Conservation (phyloP, 1,140 invertebrate genomes). For the Pteromalus puparum region DNA sequence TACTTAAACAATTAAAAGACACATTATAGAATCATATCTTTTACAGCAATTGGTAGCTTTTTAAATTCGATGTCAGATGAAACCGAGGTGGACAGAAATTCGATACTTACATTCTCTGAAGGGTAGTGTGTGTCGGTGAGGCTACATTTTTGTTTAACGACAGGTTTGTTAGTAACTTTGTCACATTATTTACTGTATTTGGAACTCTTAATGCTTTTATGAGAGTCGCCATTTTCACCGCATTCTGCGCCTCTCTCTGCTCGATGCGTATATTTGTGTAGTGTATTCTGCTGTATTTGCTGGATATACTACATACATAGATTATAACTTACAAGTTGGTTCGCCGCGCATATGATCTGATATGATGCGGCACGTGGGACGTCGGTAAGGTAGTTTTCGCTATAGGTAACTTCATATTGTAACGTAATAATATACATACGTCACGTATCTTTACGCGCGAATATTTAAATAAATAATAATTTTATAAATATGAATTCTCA, state of each 20-base stretch:
- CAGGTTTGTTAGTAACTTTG: constrained; percentile 62
- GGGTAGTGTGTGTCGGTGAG: neutral
- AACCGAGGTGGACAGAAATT: neutral
- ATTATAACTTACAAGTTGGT: too few species aligned
- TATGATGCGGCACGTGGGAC: too few species aligned
- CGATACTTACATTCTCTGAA: constrained; percentile 24
- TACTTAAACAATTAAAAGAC: neutral
- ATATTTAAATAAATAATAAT: too few species aligned
- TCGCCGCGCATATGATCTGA: too few species aligned
- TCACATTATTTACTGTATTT: constrained; percentile 59
- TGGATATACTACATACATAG: too few species aligned
- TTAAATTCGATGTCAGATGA: neutral
- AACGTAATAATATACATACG: too few species aligned
- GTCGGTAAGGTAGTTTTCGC: too few species aligned
- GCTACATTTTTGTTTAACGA: constrained; percentile 50
- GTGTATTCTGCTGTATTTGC: too few species aligned
- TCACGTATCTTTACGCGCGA: too few species aligned
- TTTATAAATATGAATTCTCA: too few species aligned
- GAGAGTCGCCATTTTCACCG: constrained; percentile 62
- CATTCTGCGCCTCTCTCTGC: neutral
- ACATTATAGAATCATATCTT: neutral
- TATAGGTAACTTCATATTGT: too few species aligned
- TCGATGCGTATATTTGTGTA: too few species aligned
- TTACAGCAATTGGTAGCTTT: neutral
- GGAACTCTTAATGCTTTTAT: constrained; percentile 55